Evolutionary conservation across 2,888 invertebrate genomes (phyloP), one percentile per base, ranked within the genome.

Genomic region (Erebia epiphron): DNA sequence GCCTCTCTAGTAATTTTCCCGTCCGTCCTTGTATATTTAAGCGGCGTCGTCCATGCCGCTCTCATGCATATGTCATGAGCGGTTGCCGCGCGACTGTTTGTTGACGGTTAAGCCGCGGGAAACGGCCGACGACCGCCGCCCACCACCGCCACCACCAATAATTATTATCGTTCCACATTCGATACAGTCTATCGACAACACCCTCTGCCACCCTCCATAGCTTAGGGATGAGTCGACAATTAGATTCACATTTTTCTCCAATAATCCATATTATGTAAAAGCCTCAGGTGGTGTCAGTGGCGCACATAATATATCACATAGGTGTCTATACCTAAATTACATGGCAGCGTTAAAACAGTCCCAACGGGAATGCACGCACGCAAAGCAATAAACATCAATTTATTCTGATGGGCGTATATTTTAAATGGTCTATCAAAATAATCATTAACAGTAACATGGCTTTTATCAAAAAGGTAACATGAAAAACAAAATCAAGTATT

Each of bases 41-140:
- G 86, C 86, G 83, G 83, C 84, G 82, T 84, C 83, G 88, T 82
- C 87, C 83, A 83, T 82, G 86, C 85, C 86, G 82, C 85, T 90
- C 88, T 92, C 91, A 93, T 93, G 92, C 92, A 93, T 92, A 92
- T 92, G 91, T 93, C 91, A 93, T 93, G 92, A 93, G 90, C 88
- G 85, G 93, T 93, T 92, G 92, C 93, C 84, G 81, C 74, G 93
- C 92, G 87, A 92, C 92, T 83, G 92, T 92, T 93, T 93, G 93
- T 93, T 93, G 93, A 83, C 92, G 90, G 88, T 89, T 79, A 80
- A 81, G 80, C 83, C 89, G 89, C 90, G 91, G 90, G 91, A 92
- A 91, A 82, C n/a, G n/a, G n/a, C n/a, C n/a, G n/a, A 81, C 86
- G 80, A 84, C 88, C 87, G 85, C 80, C 82, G 70, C 78, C 82